Percentiles rank a stretch among this genome's conserved stretches.
Conservation (phyloP, 2,888 invertebrate species). For the Eupsilia transversa region DNA sequence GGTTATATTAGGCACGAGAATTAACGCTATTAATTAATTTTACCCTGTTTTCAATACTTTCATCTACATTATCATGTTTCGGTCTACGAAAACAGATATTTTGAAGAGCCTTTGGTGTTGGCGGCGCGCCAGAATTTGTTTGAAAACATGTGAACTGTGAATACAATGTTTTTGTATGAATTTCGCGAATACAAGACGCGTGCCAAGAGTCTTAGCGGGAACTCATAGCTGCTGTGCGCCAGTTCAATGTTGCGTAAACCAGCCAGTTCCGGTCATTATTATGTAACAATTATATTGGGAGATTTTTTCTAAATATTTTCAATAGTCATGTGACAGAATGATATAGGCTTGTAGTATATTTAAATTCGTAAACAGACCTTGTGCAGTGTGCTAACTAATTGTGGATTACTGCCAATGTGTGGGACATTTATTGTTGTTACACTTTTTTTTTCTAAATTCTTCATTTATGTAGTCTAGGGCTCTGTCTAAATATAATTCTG, state of each 20-base stretch:
- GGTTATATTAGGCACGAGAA: conserved; percentile 66
- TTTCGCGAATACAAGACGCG: conserved; percentile 69
- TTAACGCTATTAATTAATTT: conserved; percentile 55
- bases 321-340: conserved; percentile 57
- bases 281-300: conserved; percentile 72
- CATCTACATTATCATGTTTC: conserved; percentile 64
- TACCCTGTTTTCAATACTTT: conserved; percentile 50
- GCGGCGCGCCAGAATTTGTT: conserved; percentile 83
- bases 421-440: conserved; percentile 81
- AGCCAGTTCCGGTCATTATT: conserved; percentile 71
- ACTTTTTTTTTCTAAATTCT: conserved; percentile 59
- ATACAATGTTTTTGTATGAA: conserved; percentile 82
- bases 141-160: conserved; percentile 82
- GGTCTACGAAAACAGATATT: conserved; percentile 69
- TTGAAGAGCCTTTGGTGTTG: conserved; percentile 74
- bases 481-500: conserved; percentile 72
- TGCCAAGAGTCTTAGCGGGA: conserved; percentile 79
- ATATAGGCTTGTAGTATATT: conserved; percentile 28
- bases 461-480: conserved; percentile 63
- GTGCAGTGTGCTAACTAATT: conserved; percentile 76
- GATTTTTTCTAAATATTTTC: conserved; percentile 33
- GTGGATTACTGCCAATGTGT: conserved; percentile 89
- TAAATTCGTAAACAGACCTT: conserved; percentile 73
- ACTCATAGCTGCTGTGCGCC: conserved; percentile 55
- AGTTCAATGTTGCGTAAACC: conserved; percentile 77